A percentile compares a stretch with the other conserved stretches of the same genome.
Evolutionary conservation across 37 sponge, comb jelly and placozoan species (phyloP).

Genomic region (Cliona cf. orientalis): DNA sequence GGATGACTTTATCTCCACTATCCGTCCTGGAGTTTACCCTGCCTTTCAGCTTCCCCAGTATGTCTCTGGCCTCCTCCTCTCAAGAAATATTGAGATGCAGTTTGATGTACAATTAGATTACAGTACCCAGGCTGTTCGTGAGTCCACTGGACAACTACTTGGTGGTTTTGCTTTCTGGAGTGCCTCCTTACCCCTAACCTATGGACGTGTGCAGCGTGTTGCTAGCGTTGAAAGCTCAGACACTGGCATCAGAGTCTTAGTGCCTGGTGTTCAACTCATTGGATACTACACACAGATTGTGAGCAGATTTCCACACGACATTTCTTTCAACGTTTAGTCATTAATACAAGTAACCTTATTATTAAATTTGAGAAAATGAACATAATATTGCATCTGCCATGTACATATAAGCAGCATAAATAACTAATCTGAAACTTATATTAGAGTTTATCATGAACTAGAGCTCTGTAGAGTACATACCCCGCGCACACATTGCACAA

Average conservation of each 20-base stretch:
- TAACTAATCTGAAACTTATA: too few relatives aligned
- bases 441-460: too few relatives aligned
- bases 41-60: conserved; percentile 24
- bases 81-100: conserved; percentile 19
- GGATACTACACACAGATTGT: conserved; percentile 44
- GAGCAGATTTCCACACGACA: conserved; percentile 21
- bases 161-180: conserved; percentile 3
- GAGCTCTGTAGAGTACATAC: too few relatives aligned
- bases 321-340: too few relatives aligned
- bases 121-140: background rate
- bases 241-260: conserved; percentile 3
- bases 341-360: too few relatives aligned
- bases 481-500: too few relatives aligned
- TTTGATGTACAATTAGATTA: background rate
- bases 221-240: background rate
- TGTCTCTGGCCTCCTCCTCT: conserved; percentile 21
- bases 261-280: conserved; percentile 26
- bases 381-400: too few relatives aligned
- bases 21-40: background rate
- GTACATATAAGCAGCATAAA: too few relatives aligned
- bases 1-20: background rate
- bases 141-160: background rate
- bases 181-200: background rate
- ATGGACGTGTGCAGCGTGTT: background rate
- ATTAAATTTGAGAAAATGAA: too few relatives aligned